These are phyloP conservation scores for Diplodus sargus DNA, from an alignment of 2,797 vertebrate species.

Conservation along the genomic window DNA sequence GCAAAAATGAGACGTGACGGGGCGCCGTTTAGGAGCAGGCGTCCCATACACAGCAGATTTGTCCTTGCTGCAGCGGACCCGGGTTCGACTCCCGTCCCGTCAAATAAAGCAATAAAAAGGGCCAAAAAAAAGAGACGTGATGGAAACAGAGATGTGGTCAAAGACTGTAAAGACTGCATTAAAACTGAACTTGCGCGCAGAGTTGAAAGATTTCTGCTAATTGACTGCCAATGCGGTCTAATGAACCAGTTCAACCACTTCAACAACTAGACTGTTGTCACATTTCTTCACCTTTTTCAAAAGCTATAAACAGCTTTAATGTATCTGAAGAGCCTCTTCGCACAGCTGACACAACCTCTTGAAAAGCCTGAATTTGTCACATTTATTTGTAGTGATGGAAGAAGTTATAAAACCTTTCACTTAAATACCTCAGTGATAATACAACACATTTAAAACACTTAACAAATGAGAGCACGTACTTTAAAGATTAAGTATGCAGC, in stretches of 20 bases:
- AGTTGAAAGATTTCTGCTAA: not conserved
- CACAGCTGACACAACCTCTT: no score
- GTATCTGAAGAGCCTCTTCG: not conserved
- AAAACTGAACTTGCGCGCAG: not conserved
- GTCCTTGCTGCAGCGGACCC: no score
- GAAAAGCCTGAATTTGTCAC: not conserved
- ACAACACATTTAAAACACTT: no score
- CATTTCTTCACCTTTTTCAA: not conserved
- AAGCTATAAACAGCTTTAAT: no score
- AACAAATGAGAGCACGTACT: no score
- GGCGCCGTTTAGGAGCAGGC: no score
- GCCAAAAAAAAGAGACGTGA: not conserved
- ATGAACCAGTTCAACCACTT: not conserved
- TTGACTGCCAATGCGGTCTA: not conserved
- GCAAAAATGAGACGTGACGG: not conserved
- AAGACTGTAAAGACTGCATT: not conserved
- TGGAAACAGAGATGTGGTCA: not conserved
- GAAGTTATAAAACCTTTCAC: no score
- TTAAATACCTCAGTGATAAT: not conserved
- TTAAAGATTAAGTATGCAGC: no score
- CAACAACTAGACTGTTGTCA: not conserved
- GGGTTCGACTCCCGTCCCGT: no score
- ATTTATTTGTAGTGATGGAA: not conserved
- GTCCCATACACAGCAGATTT: no score
- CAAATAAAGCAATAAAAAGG: no score